A percentile compares a stretch with the other conserved stretches of the same genome.
These are phyloP conservation scores for Albula glossodonta DNA, from an alignment of 2,113 vertebrate species.

Conservation along the genomic window DNA sequence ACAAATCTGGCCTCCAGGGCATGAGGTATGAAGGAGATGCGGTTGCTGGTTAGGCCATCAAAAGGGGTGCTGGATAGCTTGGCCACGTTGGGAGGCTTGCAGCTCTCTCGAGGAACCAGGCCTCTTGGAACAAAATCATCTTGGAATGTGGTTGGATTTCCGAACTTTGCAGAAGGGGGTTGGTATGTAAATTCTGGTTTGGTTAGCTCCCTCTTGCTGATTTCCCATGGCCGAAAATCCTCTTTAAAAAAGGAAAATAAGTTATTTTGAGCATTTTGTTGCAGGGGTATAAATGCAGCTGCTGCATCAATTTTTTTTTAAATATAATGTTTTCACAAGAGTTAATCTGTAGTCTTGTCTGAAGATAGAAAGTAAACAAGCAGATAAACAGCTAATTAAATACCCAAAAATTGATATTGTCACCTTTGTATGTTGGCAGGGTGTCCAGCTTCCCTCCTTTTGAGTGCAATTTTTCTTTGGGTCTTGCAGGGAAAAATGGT, in stretches of 20 bases:
- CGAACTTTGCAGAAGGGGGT: constrained; percentile 71
- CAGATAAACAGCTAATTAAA: not conserved
- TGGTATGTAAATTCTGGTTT: constrained; percentile 66
- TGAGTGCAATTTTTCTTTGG: constrained; percentile 60
- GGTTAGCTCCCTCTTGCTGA: constrained; percentile 62
- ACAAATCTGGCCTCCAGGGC: constrained; percentile 49
- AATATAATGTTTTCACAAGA: not conserved
- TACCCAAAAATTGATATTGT: not conserved
- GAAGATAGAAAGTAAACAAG: not conserved
- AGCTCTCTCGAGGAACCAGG: constrained; percentile 58
- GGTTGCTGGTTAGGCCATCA: constrained; percentile 66
- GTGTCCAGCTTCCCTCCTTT: constrained; percentile 70
- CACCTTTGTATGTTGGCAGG: constrained; percentile 84
- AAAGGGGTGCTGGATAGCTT: constrained; percentile 63
- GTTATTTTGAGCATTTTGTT: not conserved
- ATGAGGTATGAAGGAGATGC: constrained; percentile 62
- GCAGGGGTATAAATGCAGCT: too few relatives aligned
- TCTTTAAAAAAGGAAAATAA: constrained; percentile 62
- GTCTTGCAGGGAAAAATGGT: constrained; percentile 61
- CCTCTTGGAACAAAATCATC: constrained; percentile 69
- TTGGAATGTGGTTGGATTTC: constrained; percentile 79
- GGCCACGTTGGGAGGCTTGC: constrained; percentile 59
- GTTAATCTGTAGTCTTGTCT: not conserved
- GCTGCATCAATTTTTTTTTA: not conserved
- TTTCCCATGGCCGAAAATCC: constrained; percentile 73